These are phyloP conservation scores for Mellilla xanthometata DNA, from an alignment of 2,888 invertebrate genomes.

Conservation along the genomic window DNA sequence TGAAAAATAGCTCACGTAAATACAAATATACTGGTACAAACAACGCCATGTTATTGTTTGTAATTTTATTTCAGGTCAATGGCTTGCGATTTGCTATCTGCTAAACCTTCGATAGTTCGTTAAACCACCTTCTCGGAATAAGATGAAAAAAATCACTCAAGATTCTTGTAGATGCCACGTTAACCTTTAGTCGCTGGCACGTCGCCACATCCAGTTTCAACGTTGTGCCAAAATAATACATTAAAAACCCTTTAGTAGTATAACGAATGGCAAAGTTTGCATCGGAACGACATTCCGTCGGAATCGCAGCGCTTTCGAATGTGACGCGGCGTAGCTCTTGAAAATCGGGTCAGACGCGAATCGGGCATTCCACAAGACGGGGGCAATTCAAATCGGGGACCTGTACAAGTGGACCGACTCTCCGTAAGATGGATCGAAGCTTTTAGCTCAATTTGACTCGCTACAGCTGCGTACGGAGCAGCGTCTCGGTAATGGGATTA, in stretches of 20 bases:
- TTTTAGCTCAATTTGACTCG: slow-evolving; percentile 71
- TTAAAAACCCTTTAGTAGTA: slow-evolving; percentile 68
- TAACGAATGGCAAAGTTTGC: slow-evolving; percentile 63
- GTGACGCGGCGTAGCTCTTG: slow-evolving; percentile 48
- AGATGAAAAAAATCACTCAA: slow-evolving; percentile 74
- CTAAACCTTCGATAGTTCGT: no score
- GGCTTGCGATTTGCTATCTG: slow-evolving; percentile 69
- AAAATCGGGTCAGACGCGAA: slow-evolving; percentile 63
- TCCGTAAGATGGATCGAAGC: slow-evolving; percentile 72
- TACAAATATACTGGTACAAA: slow-evolving; percentile 41
- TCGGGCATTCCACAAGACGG: slow-evolving; percentile 46
- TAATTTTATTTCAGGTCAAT: slow-evolving; percentile 55
- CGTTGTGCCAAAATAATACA: slow-evolving; percentile 76
- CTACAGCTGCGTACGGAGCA: slow-evolving; percentile 60
- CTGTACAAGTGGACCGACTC: slow-evolving; percentile 70
- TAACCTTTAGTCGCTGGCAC: slow-evolving; percentile 73
- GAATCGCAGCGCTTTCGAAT: slow-evolving; percentile 48
- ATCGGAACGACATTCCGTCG: slow-evolving; percentile 42
- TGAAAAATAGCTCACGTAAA: no score
- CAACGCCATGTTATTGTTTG: slow-evolving; percentile 64
- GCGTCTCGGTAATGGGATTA: slow-evolving; percentile 55
- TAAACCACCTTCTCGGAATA: slow-evolving; percentile 61
- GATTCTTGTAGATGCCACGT: slow-evolving; percentile 65
- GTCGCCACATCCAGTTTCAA: slow-evolving; percentile 58
- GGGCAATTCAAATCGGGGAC: slow-evolving; percentile 67